Conservation (phyloP, 2,113 vertebrate genomes). For the Falcunculus frontatus region DNA sequence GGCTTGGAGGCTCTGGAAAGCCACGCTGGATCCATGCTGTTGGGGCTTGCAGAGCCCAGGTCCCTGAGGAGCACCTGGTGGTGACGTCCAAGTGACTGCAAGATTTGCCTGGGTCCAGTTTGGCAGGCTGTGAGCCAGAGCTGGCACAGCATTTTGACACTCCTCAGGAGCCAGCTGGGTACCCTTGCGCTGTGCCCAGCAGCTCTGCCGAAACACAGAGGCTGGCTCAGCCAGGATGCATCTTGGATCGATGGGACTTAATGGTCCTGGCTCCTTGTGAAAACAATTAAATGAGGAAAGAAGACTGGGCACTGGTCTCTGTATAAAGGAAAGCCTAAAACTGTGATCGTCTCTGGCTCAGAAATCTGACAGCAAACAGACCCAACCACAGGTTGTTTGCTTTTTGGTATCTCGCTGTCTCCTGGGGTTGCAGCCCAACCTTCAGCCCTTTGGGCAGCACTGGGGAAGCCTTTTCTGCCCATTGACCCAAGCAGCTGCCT, state of each 20-base stretch:
- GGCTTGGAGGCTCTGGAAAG: not conserved
- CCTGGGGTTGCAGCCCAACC: not conserved
- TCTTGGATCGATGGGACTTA: not conserved
- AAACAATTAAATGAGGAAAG: not conserved
- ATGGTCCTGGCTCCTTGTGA: not conserved
- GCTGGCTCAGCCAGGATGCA: not conserved
- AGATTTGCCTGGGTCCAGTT: not conserved
- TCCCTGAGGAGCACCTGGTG: not conserved
- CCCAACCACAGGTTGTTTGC: not conserved
- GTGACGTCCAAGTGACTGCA: rapidly evolving
- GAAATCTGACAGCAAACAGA: not conserved
- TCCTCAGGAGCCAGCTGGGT: not conserved
- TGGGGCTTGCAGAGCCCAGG: not conserved
- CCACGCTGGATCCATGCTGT: not conserved
- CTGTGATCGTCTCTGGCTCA: not conserved
- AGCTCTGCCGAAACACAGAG: not conserved
- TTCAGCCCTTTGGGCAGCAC: not conserved
- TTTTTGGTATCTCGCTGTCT: not conserved
- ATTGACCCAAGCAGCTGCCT: rapidly evolving
- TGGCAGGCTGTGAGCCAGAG: not conserved
- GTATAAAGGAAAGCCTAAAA: not conserved
- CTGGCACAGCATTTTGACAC: not conserved
- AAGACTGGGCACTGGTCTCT: not conserved
- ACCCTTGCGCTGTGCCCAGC: rapidly evolving
- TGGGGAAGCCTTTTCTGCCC: not conserved